Evolutionary conservation across 2,113 vertebrate species (phyloP), one percentile per base, ranked within the genome.

Genomic region (Loxodonta africana): DNA sequence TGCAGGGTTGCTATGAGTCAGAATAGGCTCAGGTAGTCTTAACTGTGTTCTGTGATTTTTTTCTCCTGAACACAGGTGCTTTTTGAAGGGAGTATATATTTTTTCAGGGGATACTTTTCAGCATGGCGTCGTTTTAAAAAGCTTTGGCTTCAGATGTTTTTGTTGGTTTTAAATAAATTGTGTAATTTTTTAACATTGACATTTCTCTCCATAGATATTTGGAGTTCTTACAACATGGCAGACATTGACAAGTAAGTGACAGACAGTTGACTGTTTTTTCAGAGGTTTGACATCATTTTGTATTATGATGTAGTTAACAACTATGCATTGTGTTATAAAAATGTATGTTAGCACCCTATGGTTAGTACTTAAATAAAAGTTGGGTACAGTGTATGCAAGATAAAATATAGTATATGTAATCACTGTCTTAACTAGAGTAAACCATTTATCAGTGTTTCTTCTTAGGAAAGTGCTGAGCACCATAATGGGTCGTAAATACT

Each of bases 161-260:
- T 84, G 81, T 33, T 95, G 67, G 20, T 87, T 83, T 96, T 94
- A 33, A 96, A 46, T 78, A 94, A 84, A 69, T 77, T 8, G 1
- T 91, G 7, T 65, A 9, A 7, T 5, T 48, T 71, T 87, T 96
- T 94, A 95, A 97, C 48, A 44, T 1, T 94, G 57, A 57, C 81
- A 1, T 95, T 97, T 97, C 23, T 97, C 65, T 97, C 96, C 83
- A 6, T 96, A 98, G 98, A 67, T 97, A 95, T 41, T 95, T 96
- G 93, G 71, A 92, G 46, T 83, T 98, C 96, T 86, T 97, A 57
- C 82, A 97, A 91, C 98, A 99, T 99, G 99, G 99, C 99, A 98
- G 99, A 99, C 98, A 98, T 99, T 93, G 99, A 99, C 99, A 99
- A 99, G 99, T 99, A 99, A 99, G 99, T 99, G 94, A 67, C 67